Conservation (phyloP, 2,113 vertebrate species). For the Perca schrenkii region DNA sequence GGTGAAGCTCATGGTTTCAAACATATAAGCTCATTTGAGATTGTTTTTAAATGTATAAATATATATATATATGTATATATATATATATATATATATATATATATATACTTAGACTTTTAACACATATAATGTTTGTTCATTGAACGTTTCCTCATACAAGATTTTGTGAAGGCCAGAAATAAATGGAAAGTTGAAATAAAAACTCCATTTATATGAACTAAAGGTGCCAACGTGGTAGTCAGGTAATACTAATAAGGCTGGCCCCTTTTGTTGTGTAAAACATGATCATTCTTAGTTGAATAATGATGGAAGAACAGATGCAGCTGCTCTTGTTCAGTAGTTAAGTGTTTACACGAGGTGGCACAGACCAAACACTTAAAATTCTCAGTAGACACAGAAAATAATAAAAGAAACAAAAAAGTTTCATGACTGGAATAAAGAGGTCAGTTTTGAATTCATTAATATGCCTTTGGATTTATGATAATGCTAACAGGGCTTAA, state of each 20-base stretch:
- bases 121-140: conserved; percentile 90
- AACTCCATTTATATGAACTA: conserved; percentile 78
- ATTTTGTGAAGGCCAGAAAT: conserved; percentile 87
- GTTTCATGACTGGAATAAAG: conserved; percentile 62
- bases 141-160: conserved; percentile 88
- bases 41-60: conserved; percentile 45
- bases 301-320: conserved; percentile 37
- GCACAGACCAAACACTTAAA: conserved; percentile 67
- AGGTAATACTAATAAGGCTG: conserved; percentile 79
- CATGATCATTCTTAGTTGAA: conserved; percentile 15
- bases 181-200: conserved; percentile 67
- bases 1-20: conserved; percentile 63
- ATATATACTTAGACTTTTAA: conserved; percentile 72
- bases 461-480: conserved; percentile 64
- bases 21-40: conserved; percentile 42
- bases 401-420: conserved; percentile 3
- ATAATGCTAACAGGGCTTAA: conserved; percentile 84
- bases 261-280: conserved; percentile 34
- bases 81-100: too few relatives aligned
- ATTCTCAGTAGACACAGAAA: conserved; percentile 66
- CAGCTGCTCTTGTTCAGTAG: conserved; percentile 41
- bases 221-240: conserved; percentile 73
- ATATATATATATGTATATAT: conserved; percentile 45
- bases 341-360: conserved; percentile 55
- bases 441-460: conserved; percentile 72